These are phyloP conservation scores for Hystrix cristata DNA, from an alignment of 2,113 vertebrate species.

Conservation along the genomic window DNA sequence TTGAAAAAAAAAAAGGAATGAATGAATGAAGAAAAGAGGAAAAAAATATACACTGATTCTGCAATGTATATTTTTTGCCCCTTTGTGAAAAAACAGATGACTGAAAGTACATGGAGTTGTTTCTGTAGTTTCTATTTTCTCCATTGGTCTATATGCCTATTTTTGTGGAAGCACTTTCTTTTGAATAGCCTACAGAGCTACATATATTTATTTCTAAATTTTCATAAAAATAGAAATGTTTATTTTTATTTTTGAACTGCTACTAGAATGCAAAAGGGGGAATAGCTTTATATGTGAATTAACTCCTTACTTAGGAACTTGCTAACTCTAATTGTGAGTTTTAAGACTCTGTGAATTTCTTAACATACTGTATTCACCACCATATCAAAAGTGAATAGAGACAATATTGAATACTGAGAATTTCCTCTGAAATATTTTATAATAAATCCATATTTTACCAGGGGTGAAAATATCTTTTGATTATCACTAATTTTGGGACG, in stretches of 20 bases:
- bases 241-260: background rate
- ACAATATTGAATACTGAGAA: background rate
- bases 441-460: background rate
- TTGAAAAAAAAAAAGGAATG: background rate
- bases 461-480: background rate
- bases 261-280: background rate
- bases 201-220: background rate
- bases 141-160: background rate
- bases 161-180: background rate
- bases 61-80: background rate
- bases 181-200: background rate
- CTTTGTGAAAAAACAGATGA: background rate
- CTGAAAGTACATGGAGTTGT: background rate
- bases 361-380: background rate
- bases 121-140: background rate
- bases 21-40: background rate
- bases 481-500: background rate
- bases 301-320: background rate
- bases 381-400: background rate
- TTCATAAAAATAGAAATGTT: background rate
- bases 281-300: background rate
- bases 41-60: background rate
- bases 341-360: background rate
- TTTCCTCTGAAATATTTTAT: background rate
- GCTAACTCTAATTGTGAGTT: background rate